phyloP scores from a whole-genome alignment of 2,888 invertebrate species.

The Drosophila pseudotalamancana region DNA sequence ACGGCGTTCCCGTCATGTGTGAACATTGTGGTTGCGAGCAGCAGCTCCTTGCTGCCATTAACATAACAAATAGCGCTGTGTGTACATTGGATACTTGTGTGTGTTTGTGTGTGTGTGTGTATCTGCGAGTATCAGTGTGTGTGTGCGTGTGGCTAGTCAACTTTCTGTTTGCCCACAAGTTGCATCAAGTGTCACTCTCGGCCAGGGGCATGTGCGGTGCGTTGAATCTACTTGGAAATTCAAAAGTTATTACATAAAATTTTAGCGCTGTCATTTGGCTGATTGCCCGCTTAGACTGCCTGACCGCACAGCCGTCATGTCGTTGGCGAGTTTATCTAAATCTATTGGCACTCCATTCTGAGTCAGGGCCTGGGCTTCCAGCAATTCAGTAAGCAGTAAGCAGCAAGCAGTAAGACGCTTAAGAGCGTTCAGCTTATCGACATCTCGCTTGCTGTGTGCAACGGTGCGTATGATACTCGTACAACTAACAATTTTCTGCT shows the following conservation, averaged over 20 bases:
- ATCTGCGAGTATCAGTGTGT: no score
- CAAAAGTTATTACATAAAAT: conserved; percentile 80
- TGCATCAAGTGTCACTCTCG: conserved; percentile 52
- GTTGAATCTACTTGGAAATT: conserved; percentile 71
- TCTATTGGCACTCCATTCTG: conserved; percentile 66
- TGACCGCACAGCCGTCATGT: conserved; percentile 19
- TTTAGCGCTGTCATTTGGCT: conserved; percentile 77
- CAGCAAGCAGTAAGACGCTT: conserved; percentile 67
- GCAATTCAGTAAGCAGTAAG: not conserved
- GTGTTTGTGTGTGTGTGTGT: conserved; percentile 10
- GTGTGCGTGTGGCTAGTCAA: conserved; percentile 30
- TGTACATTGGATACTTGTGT: conserved; percentile 1
- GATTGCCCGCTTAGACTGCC: conserved; percentile 66
- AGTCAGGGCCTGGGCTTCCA: conserved; percentile 34
- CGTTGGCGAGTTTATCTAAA: conserved; percentile 63
- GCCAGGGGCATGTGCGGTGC: conserved; percentile 16
- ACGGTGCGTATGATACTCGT: conserved; percentile 68
- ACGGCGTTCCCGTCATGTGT: conserved; percentile 57
- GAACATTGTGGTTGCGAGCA: conserved; percentile 73
- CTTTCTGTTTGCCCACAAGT: conserved; percentile 48
- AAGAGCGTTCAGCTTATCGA: conserved; percentile 67
- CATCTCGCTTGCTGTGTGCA: conserved; percentile 58
- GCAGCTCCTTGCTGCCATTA: conserved; percentile 57
- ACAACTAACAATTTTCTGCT: conserved; percentile 58
- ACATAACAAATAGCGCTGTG: conserved; percentile 70